Evolutionary conservation across 2,113 vertebrate species (phyloP).

Genomic region (Apteryx mantelli): DNA sequence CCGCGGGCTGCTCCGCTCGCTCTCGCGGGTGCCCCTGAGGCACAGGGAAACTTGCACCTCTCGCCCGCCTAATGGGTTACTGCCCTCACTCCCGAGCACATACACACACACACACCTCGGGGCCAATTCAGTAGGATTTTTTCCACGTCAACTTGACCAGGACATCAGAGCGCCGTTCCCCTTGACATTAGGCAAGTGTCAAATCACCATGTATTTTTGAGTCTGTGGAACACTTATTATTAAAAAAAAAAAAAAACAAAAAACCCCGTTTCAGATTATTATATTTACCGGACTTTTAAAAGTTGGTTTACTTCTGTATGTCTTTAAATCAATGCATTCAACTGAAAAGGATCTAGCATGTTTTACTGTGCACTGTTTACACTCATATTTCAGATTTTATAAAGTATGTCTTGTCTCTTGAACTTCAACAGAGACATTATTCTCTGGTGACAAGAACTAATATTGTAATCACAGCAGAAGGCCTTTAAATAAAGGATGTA

Average conservation of each 20-base stretch:
- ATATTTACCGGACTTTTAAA: neutral
- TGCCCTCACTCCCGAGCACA: neutral
- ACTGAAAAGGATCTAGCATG: neutral
- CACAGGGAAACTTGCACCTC: neutral
- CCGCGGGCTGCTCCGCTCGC: rapidly evolving
- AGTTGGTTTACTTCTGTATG: neutral
- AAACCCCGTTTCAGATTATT: neutral
- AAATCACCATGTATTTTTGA: rapidly evolving
- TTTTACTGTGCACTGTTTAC: neutral
- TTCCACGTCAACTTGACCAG: rapidly evolving
- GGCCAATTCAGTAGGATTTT: neutral
- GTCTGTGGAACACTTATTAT: rapidly evolving
- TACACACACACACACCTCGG: no score
- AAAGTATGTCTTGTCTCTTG: neutral
- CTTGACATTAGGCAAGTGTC: rapidly evolving
- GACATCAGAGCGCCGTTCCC: neutral
- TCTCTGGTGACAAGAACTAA: neutral
- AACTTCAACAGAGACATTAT: neutral
- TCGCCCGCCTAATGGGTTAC: neutral
- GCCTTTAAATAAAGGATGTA: neutral
- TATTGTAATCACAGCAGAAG: neutral
- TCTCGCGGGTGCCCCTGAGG: no score
- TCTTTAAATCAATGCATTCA: neutral
- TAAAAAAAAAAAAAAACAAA: neutral
- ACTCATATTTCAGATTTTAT: neutral